Conservation (phyloP, 2,888 invertebrate genomes). For the Andrena praecox region DNA sequence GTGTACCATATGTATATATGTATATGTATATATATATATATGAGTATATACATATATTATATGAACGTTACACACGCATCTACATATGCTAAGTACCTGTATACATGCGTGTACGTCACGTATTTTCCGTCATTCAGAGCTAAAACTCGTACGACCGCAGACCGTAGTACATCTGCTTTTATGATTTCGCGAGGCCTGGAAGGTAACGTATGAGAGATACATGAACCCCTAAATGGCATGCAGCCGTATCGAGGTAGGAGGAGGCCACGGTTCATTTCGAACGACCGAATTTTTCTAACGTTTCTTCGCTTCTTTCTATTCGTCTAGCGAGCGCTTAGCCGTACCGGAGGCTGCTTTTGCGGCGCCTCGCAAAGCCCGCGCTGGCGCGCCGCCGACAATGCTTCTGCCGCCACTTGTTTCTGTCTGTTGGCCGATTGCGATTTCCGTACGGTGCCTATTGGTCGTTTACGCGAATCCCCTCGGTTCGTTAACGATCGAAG, state of each 20-base stretch:
- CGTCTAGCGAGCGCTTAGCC: conserved; percentile 35
- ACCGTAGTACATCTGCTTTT: conserved; percentile 68
- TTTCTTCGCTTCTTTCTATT: conserved; percentile 41
- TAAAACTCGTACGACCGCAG: conserved; percentile 72
- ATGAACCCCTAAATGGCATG: conserved; percentile 62
- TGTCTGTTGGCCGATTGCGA: background rate
- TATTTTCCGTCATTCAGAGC: conserved; percentile 57
- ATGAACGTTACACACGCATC: conserved; percentile 56
- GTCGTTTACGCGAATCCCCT: background rate
- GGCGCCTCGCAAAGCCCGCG: background rate
- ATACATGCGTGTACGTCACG: conserved; percentile 52
- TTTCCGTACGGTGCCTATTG: conserved; percentile 18
- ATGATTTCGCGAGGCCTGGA: conserved; percentile 75
- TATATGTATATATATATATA: conserved; percentile 52
- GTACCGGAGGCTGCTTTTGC: conserved; percentile 26
- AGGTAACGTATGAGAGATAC: conserved; percentile 82
- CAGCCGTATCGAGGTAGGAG: conserved; percentile 64
- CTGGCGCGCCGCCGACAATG: conserved; percentile 8
- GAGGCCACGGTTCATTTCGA: conserved; percentile 56
- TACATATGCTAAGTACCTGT: conserved; percentile 56
- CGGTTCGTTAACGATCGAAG: too few species aligned
- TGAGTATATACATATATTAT: conserved; percentile 45
- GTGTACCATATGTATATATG: conserved; percentile 61
- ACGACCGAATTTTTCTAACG: conserved; percentile 32
- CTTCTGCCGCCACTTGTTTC: conserved; percentile 31